These are phyloP conservation scores for Bradypodion pumilum DNA, from an alignment of 2,797 vertebrate genomes.

Conservation along the genomic window DNA sequence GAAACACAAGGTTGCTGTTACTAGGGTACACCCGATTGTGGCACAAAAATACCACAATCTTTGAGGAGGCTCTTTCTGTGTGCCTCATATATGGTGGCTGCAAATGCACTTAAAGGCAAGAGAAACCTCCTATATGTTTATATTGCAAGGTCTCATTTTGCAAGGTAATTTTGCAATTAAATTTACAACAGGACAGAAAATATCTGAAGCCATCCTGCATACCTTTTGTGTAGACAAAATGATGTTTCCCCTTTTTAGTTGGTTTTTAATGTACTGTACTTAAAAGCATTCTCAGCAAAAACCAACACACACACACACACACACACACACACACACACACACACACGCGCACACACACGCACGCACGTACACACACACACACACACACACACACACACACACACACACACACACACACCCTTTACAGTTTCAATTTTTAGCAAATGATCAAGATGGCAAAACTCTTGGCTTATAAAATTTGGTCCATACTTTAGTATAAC, in stretches of 20 bases:
- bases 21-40: too few relatives aligned
- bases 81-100: background rate
- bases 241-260: background rate
- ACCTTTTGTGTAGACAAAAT: background rate
- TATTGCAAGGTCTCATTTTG: background rate
- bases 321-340: background rate
- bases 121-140: too few relatives aligned
- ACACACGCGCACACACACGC: background rate
- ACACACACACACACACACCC: background rate
- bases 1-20: too few relatives aligned
- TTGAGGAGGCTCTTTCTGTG: too few relatives aligned
- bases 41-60: too few relatives aligned
- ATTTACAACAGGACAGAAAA: background rate
- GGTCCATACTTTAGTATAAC: background rate
- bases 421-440: constrained; percentile 10
- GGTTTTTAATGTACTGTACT: background rate
- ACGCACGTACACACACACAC: background rate
- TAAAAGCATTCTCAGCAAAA: background rate
- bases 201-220: background rate
- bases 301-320: background rate
- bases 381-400: background rate
- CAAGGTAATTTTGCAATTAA: background rate
- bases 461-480: background rate
- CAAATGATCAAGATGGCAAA: background rate
- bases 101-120: background rate